Base-by-base conservation (phyloP, 2,113 vertebrate genomes). In the Halichoeres trimaculatus region DNA sequence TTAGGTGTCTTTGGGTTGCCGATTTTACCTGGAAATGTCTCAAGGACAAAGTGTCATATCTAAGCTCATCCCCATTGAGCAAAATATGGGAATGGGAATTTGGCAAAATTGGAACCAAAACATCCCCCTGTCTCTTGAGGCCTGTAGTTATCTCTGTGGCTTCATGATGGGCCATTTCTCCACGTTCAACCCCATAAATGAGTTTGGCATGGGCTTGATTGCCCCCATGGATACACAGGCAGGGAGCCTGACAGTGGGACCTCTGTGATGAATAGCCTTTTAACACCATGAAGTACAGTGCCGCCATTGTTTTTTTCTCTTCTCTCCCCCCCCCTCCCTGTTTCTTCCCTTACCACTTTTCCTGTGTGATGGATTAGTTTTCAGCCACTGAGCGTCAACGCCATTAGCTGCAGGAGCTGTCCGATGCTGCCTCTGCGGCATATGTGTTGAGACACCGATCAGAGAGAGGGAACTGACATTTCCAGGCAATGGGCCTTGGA, bases 211-310 rank as follows among this genome's bases (percentile, higher is more conserved):
- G 54, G 67, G 77, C 81, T 90, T 90, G 88, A 88, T 89, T 89
- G 87, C 87, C 90, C 88, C 77, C 63, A 45, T 73, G 82, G 88
- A 91, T 70, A 83, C 69, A 65, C 76, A 85, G 81, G 84, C 88
- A 86, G 79, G 81, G 70, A 79, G 76, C 45, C 86, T 93, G 93
- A 93, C 93, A 93, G 86, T 74, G 82, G 72, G 64, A 81, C 88
- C 83, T 76, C 66, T 85, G 87, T 94, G 92, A 94, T 93, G 77
- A 93, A 94, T 93, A 88, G 92, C 88, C 89, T 88, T 92, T 92
- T 93, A 90, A 91, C 93, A 87, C 83, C 72, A 93, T 88, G 89
- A 92, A 92, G 89, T 91, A 85, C 83, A 88, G 77, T 36, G 3
- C 71, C 40, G 47, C 77, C 80, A 74, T 87, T 87, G 88, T 91